Base-by-base conservation (phyloP, 2,797 vertebrate species). In the Momotus momota region DNA sequence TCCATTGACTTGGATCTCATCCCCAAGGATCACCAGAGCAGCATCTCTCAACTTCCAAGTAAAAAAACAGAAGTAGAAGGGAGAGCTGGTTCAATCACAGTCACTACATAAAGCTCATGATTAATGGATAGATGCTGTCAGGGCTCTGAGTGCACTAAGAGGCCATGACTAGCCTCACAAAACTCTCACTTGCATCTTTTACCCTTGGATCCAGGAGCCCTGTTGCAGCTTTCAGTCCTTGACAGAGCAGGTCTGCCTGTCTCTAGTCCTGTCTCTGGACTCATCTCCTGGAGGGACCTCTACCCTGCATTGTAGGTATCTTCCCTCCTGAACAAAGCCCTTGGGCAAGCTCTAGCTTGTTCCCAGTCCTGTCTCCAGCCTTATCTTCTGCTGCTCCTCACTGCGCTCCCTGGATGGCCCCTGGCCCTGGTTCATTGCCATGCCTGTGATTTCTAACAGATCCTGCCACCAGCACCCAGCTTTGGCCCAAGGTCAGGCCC, bases 301-400 rank as follows among this genome's bases (percentile, higher is more conserved):
- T 91, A 22, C 17, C 8, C 22, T 46, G 23, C 0, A 0, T 12
- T 11, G 11, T 3, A 49, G 33, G 2, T 4, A 19, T 21, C 35
- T 33, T 8, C 16, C 38, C 46, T 65, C 38, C 51, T 43, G 25
- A 40, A 66, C 8, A 14, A 57, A 84, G 38, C 27, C 27, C 22
- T 65, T 2, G 1, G 51, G 57, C 35, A 83, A 40, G 17, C 64
- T 48, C 46, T 29, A 60, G 35, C 23, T 61, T 5, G 7, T 15
- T 16, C 18, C 31, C 22, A 40, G 26, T 16, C 51, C 26, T 8
- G 19, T 8, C 38, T 66, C 38, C 58, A 88, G 58, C 26, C 40
- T 88, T 1, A 0, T 45, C 58, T 55, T 48, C 58, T 41, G 62
- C 22, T 55, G 40, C 29, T 82, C 49, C 77, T 88, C 75, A 26